These are phyloP conservation scores for Scotopteryx bipunctaria DNA, from an alignment of 2,888 invertebrate species.

Conservation along the genomic window DNA sequence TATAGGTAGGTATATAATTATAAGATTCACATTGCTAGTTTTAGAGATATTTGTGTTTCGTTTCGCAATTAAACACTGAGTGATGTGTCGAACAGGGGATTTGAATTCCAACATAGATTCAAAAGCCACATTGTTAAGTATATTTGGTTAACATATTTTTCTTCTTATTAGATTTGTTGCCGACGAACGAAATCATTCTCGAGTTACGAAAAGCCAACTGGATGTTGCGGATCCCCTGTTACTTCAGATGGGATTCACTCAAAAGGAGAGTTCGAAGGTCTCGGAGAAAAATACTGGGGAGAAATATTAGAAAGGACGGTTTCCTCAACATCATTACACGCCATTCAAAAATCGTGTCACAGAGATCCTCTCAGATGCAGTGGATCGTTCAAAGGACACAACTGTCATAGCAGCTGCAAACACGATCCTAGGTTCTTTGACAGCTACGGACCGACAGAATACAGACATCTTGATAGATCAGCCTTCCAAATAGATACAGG, in stretches of 20 bases:
- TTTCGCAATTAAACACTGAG: not conserved
- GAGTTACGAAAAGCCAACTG: slow-evolving; percentile 72
- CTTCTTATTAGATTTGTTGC: slow-evolving; percentile 67
- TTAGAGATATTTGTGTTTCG: not conserved
- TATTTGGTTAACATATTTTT: not conserved
- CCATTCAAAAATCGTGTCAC: slow-evolving; percentile 83
- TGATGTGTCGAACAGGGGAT: not conserved
- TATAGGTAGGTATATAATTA: not conserved
- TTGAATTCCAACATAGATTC: not conserved
- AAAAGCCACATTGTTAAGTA: not conserved
- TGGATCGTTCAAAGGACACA: slow-evolving; percentile 73
- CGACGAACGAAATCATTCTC: slow-evolving; percentile 66
- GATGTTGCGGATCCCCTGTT: slow-evolving; percentile 75
- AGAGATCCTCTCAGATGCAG: slow-evolving; percentile 70
- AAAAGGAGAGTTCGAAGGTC: slow-evolving; percentile 85
- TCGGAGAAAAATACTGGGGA: slow-evolving; percentile 89
- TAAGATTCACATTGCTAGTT: not conserved
- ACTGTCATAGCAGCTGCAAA: slow-evolving; percentile 69
- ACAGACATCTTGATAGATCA: slow-evolving; percentile 72
- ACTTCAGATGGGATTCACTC: slow-evolving; percentile 78
- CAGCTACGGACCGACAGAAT: slow-evolving; percentile 69
- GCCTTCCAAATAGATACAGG: slow-evolving; percentile 75
- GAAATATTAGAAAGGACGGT: slow-evolving; percentile 91
- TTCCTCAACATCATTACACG: slow-evolving; percentile 89
- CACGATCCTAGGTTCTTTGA: slow-evolving; percentile 75